Conservation (phyloP, 2,797 vertebrate species). For the Pseudochromis fuscus region DNA sequence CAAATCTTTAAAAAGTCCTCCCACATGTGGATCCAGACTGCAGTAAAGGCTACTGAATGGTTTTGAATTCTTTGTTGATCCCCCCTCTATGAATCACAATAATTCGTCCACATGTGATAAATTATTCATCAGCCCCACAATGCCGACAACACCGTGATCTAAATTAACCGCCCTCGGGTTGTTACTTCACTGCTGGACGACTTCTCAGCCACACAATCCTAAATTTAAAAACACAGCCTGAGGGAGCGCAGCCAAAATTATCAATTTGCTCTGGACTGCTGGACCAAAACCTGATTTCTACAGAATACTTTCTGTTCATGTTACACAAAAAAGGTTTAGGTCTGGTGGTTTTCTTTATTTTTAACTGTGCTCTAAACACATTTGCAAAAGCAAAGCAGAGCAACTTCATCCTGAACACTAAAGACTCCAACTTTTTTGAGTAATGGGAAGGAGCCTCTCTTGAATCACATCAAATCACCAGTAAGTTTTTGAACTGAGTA, state of each 20-base stretch:
- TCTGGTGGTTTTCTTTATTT: neutral
- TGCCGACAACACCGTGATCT: neutral
- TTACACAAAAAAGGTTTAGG: constrained; percentile 3
- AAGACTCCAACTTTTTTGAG: neutral
- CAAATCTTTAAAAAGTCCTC: too few species aligned
- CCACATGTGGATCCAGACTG: neutral
- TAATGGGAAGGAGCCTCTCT: neutral
- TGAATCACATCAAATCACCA: constrained; percentile 31
- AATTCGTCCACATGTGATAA: constrained; percentile 13
- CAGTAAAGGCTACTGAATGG: neutral
- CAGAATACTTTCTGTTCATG: neutral
- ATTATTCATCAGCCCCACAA: constrained; percentile 24
- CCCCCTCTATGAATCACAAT: too few species aligned
- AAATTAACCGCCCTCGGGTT: neutral
- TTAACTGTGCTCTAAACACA: neutral
- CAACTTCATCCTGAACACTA: neutral
- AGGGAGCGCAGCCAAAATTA: neutral
- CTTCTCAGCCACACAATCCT: constrained; percentile 8
- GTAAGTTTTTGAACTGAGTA: constrained; percentile 39
- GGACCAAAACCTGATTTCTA: constrained; percentile 19
- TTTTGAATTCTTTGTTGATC: neutral
- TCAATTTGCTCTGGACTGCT: constrained; percentile 19
- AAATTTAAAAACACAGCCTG: neutral
- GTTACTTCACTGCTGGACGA: neutral
- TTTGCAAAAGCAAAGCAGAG: neutral